Conservation (phyloP, 2,888 invertebrate genomes). For the Drosophila ezoana region DNA sequence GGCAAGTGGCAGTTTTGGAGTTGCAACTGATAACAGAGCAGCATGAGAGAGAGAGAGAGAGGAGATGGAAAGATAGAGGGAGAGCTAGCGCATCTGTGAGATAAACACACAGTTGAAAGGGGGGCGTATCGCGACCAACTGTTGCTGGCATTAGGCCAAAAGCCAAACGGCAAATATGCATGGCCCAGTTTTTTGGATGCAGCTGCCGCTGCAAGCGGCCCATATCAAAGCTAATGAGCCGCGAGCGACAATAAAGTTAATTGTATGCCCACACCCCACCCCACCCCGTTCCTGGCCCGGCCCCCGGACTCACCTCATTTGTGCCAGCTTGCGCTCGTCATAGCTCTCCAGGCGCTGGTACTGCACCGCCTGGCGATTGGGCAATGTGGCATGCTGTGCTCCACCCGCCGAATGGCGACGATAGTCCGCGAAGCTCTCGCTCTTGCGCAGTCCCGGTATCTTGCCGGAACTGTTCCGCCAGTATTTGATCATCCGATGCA, state of each 20-base stretch:
- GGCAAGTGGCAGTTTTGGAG: slow-evolving; percentile 42
- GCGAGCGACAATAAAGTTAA: slow-evolving; percentile 38
- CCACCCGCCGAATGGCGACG: slow-evolving; percentile 59
- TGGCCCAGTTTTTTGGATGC: slow-evolving; percentile 38
- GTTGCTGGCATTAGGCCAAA: slow-evolving; percentile 54
- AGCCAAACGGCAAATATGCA: slow-evolving; percentile 43
- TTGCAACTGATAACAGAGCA: slow-evolving; percentile 44
- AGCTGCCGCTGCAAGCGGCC: slow-evolving; percentile 21
- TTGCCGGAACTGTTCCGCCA: slow-evolving; percentile 80
- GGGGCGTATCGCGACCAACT: slow-evolving; percentile 40
- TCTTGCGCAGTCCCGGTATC: slow-evolving; percentile 69
- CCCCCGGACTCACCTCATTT: slow-evolving; percentile 69
- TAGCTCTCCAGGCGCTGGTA: slow-evolving; percentile 80
- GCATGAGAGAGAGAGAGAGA: background rate
- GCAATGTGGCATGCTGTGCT: slow-evolving; percentile 31
- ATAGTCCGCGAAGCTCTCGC: slow-evolving; percentile 80
- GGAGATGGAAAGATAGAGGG: background rate
- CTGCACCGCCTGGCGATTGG: slow-evolving; percentile 56
- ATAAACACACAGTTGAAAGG: slow-evolving; percentile 10
- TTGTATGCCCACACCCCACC: slow-evolving; percentile 7
- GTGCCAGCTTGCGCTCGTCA: slow-evolving; percentile 73
- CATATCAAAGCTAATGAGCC: slow-evolving; percentile 35
- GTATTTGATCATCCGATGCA: slow-evolving; percentile 79
- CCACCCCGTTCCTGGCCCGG: background rate
- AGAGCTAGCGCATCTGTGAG: slow-evolving; percentile 14